A percentile compares a stretch with the other conserved stretches of the same genome.
Conservation (phyloP, 1,140 invertebrate species). For the Coptotermes formosanus region DNA sequence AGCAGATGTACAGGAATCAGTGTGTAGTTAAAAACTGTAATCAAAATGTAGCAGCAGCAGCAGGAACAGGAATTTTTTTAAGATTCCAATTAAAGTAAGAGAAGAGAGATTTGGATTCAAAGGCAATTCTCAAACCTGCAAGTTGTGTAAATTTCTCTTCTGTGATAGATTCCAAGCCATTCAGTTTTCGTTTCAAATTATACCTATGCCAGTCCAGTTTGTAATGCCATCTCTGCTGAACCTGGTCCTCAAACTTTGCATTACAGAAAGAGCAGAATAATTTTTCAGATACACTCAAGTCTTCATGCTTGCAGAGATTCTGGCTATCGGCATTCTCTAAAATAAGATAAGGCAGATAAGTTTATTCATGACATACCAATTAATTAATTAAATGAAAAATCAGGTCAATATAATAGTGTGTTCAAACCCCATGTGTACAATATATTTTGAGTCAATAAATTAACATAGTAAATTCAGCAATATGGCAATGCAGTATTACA, state of each 20-base stretch:
- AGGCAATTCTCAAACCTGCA: constrained; percentile 37
- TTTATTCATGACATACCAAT: neutral
- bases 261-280: constrained; percentile 58
- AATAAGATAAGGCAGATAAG: neutral
- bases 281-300: constrained; percentile 50
- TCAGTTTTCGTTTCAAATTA: constrained; percentile 66
- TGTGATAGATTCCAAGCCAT: constrained; percentile 54
- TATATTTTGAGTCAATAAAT: neutral
- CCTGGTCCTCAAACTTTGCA: constrained; percentile 50
- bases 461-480: neutral
- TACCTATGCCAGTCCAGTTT: constrained; percentile 72
- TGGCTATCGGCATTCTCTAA: neutral
- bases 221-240: constrained; percentile 59
- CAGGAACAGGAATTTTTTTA: too few species aligned
- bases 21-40: too few species aligned
- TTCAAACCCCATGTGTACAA: neutral
- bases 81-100: too few species aligned
- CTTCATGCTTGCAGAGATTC: constrained; percentile 40
- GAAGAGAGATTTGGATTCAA: too few species aligned
- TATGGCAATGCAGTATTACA: neutral
- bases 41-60: too few species aligned
- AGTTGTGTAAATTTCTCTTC: constrained; percentile 56
- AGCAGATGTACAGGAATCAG: too few species aligned
- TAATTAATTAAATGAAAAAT: neutral
- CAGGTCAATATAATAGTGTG: neutral